phyloP scores from a whole-genome alignment of 2,797 vertebrate species.

The Thunnus albacares region DNA sequence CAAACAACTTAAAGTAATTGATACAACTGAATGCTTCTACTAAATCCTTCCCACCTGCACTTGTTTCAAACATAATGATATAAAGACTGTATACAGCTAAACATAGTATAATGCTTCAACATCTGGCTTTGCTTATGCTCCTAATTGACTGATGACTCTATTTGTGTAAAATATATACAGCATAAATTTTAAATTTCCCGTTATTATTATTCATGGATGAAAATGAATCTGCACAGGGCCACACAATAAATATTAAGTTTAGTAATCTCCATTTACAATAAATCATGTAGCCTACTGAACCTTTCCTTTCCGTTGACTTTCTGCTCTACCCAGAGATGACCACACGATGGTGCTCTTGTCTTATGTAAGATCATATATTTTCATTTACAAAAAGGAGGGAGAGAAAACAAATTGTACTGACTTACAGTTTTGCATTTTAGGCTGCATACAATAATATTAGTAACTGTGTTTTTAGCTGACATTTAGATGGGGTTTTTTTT shows the following conservation, averaged over 20 bases:
- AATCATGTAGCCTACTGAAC: not conserved
- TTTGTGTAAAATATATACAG: constrained; percentile 24
- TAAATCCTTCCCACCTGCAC: constrained; percentile 55
- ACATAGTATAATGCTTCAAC: constrained; percentile 13
- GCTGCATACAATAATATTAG: not conserved
- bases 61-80: constrained; percentile 29
- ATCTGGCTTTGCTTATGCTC: constrained; percentile 49
- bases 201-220: constrained; percentile 3
- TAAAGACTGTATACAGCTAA: constrained; percentile 27
- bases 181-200: constrained; percentile 11
- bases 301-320: not conserved
- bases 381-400: not conserved
- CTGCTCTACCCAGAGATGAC: constrained; percentile 31
- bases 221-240: constrained; percentile 24
- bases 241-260: constrained; percentile 20
- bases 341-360: constrained; percentile 75
- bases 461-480: not conserved
- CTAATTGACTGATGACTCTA: constrained; percentile 36
- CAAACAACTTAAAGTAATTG: constrained; percentile 10
- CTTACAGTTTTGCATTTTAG: not conserved
- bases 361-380: not conserved
- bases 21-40: constrained; percentile 46
- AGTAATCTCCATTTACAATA: not conserved
- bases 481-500: not conserved
- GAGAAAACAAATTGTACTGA: not conserved